Percentiles rank a stretch among this genome's conserved stretches.
These are phyloP conservation scores for Aleiodes leptofemur DNA, from an alignment of 2,888 invertebrate species.

Conservation along the genomic window DNA sequence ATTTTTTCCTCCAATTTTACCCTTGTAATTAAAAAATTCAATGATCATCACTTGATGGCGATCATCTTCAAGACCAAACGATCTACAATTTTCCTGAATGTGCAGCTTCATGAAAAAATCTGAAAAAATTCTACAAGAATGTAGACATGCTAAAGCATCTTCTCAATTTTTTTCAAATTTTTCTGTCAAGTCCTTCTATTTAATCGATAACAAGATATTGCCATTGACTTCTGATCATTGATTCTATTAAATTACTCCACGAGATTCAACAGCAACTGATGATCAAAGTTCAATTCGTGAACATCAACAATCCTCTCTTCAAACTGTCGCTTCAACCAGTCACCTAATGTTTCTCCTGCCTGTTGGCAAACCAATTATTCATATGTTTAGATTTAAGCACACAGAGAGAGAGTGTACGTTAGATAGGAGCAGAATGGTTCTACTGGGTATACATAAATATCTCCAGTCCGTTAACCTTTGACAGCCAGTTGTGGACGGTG, in stretches of 20 bases:
- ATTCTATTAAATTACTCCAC: constrained; percentile 8
- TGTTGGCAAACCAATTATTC: constrained; percentile 65
- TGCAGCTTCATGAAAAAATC: no score
- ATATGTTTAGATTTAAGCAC: constrained; percentile 47
- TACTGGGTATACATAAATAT: constrained; percentile 64
- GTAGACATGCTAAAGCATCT: no score
- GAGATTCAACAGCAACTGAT: neutral
- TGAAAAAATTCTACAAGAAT: no score
- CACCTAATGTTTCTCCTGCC: constrained; percentile 62
- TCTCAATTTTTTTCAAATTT: constrained; percentile 8
- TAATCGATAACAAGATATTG: no score
- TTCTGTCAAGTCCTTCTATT: constrained; percentile 44
- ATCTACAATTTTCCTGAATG: no score
- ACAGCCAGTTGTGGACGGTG: constrained; percentile 49
- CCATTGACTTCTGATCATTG: no score
- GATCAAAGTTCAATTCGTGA: neutral
- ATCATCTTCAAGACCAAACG: no score
- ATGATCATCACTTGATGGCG: no score
- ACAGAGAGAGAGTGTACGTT: constrained; percentile 45
- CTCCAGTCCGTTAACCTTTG: constrained; percentile 65
- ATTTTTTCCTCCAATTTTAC: no score
- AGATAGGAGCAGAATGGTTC: constrained; percentile 54
- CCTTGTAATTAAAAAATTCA: no score
- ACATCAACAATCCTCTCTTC: no score
- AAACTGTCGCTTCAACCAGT: no score